These are phyloP conservation scores for Cerastis leucographa DNA, from an alignment of 2,888 invertebrate species.

Conservation along the genomic window DNA sequence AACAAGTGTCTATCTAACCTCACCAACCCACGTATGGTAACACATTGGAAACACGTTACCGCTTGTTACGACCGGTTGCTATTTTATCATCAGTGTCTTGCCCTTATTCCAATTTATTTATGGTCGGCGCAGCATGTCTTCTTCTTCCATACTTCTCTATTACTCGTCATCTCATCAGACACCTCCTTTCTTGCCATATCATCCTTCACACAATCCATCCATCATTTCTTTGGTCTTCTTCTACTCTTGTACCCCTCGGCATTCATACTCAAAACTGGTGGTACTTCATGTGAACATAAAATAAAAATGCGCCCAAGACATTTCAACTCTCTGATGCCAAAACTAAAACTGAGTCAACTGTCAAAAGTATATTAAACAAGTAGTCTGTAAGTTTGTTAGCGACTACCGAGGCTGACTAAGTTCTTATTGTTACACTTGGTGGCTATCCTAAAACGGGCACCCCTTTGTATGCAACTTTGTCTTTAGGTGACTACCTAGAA, in stretches of 20 bases:
- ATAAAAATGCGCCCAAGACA: neutral
- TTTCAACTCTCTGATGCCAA: neutral
- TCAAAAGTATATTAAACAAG: neutral
- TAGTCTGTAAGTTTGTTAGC: too few species aligned
- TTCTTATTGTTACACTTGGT: neutral
- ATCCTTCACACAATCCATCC: too few species aligned
- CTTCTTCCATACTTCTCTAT: too few species aligned
- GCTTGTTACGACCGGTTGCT: neutral
- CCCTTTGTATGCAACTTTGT: constrained; percentile 13
- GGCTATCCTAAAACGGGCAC: constrained; percentile 3
- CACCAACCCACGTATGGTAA: neutral
- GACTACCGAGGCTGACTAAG: neutral
- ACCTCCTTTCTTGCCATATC: too few species aligned
- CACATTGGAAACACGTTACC: neutral
- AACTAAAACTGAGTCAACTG: neutral
- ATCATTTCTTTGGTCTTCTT: too few species aligned
- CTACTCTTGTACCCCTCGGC: too few species aligned
- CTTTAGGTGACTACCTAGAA: constrained; percentile 13
- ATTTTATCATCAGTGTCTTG: neutral
- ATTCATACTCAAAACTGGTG: too few species aligned
- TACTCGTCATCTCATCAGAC: too few species aligned
- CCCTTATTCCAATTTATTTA: too few species aligned
- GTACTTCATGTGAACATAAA: neutral
- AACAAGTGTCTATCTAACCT: neutral
- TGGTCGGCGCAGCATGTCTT: too few species aligned